Base-by-base conservation (phyloP, 2,113 vertebrate species). In the Melanostigma gelatinosum region DNA sequence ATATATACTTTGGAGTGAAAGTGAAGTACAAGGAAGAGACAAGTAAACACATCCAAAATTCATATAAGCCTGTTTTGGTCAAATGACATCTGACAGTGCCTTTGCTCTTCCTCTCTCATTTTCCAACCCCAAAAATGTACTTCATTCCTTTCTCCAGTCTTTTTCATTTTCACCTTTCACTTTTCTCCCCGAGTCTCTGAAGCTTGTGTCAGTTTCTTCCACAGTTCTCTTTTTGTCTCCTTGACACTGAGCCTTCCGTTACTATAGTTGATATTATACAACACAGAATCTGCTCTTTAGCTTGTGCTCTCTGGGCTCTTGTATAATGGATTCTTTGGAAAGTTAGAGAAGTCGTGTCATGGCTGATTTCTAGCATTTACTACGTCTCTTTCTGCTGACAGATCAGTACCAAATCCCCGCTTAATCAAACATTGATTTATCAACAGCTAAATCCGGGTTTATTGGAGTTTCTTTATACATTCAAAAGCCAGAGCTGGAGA, bases 201-300 rank as follows among this genome's bases (percentile, higher is more conserved):
- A 71, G 29, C 44, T 67, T 2, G 52, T 77, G 55, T 84, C 50
- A 72, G 60, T 68, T 60, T 24, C 67, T 18, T 38, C 1, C 27
- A 46, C 2, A 34, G 75, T 73, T 57, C 42, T 75, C 22, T 27
- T 66, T 75, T 61, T 11, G 38, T 66, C 72, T 65, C 57, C 11
- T n/a, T 55, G 61, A 73, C 80, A 80, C 40, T 0, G 22, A 85
- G 77, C 66, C 57, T 80, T 12, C 18, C 0, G 15, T 61, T 27
- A 34, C 74, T 83, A 54, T 86, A 87, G 86, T 86, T 88, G 77
- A 77, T 38, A 65, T 72, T 72, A 65, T 84, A 82, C 85, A 72
- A 68, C 55, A 77, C 76, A 32, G 79, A 66, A 50, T 24, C 66
- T 73, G 72, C 44, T 70, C 60, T 61, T 82, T 38, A 38, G 77